These are phyloP conservation scores for Agapornis roseicollis DNA, from an alignment of 2,113 vertebrate genomes.

Conservation along the genomic window DNA sequence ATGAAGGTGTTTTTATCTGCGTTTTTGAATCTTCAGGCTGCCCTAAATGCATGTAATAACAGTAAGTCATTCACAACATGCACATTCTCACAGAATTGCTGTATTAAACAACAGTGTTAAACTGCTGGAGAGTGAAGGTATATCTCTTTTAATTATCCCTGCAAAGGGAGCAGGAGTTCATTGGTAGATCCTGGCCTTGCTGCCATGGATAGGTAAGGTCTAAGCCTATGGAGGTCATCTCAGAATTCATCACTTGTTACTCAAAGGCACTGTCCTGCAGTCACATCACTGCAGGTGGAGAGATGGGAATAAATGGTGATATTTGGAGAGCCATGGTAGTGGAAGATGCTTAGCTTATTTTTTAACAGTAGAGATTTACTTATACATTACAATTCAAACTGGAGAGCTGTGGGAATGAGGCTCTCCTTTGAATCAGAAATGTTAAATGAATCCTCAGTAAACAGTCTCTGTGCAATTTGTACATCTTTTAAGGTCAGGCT, in stretches of 20 bases:
- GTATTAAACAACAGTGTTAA: slow-evolving; percentile 69
- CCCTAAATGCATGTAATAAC: slow-evolving; percentile 58
- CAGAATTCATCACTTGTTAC: neutral
- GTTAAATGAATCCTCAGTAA: neutral
- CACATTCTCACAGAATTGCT: slow-evolving; percentile 68
- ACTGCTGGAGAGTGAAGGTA: neutral
- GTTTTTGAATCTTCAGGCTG: slow-evolving; percentile 69
- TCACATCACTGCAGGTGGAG: neutral
- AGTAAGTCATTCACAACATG: slow-evolving; percentile 57
- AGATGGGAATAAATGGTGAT: neutral
- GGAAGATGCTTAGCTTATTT: neutral
- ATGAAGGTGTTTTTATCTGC: slow-evolving; percentile 75
- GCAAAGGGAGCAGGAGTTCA: neutral
- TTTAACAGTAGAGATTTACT: neutral
- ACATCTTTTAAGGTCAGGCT: neutral
- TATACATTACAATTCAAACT: neutral
- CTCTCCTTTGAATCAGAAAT: neutral
- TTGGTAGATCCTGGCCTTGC: neutral
- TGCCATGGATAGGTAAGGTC: neutral
- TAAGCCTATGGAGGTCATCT: neutral
- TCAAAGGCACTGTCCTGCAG: neutral
- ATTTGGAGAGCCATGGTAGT: neutral
- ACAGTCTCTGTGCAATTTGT: neutral
- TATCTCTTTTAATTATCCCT: slow-evolving; percentile 34
- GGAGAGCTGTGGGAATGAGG: neutral